These are phyloP conservation scores for Suillia variegata DNA, from an alignment of 2,888 invertebrate species.

Conservation along the genomic window DNA sequence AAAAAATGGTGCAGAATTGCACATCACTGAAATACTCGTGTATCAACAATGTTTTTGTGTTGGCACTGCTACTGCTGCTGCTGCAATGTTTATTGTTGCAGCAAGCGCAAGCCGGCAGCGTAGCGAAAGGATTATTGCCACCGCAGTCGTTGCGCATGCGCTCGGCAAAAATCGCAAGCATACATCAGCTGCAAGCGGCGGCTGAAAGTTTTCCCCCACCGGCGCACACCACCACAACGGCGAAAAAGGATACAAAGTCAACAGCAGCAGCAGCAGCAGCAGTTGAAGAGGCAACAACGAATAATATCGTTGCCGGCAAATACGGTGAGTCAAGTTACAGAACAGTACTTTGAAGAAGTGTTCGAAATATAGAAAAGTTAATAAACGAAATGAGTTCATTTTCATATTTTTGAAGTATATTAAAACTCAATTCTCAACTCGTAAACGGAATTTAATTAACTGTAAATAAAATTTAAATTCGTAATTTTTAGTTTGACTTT, in stretches of 20 bases:
- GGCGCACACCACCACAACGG: conserved; percentile 8
- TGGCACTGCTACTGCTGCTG: conserved; percentile 29
- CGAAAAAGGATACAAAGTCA: neutral
- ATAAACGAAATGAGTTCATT: too few relatives aligned
- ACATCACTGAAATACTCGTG: conserved; percentile 1
- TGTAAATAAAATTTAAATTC: too few relatives aligned
- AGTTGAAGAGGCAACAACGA: too few relatives aligned
- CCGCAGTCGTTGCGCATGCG: too few relatives aligned
- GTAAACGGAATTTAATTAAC: too few relatives aligned
- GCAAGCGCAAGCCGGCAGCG: conserved; percentile 32
- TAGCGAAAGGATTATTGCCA: conserved; percentile 34
- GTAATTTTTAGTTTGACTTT: too few relatives aligned
- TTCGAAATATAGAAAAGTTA: neutral
- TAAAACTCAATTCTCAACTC: too few relatives aligned
- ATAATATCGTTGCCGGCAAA: conserved; percentile 17
- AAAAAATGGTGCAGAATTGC: conserved; percentile 15
- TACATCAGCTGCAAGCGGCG: conserved; percentile 32
- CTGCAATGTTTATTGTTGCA: conserved; percentile 27
- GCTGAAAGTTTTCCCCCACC: conserved; percentile 28
- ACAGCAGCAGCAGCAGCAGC: conserved; percentile 6
- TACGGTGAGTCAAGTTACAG: conserved; percentile 24
- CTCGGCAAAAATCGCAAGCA: conserved; percentile 32
- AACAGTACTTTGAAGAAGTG: too few relatives aligned
- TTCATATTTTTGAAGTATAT: too few relatives aligned
- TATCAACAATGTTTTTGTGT: conserved; percentile 31